Evolutionary conservation across 2,113 vertebrate genomes (phyloP), one percentile per base, ranked within the genome.

Genomic region (Poeciliopsis prolifica): DNA sequence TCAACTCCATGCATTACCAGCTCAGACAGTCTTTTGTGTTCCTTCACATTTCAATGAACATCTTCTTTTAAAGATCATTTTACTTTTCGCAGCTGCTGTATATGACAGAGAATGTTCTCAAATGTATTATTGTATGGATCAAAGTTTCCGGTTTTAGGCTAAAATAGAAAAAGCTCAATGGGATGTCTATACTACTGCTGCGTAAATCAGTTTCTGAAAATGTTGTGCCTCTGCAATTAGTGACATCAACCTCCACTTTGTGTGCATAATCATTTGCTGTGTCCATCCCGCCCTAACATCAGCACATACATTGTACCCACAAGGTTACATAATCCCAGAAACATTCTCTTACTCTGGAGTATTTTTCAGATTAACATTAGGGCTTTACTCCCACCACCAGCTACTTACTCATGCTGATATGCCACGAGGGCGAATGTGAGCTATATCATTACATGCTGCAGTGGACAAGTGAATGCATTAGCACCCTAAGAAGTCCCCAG

Each of bases 381-480:
- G 70, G 81, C 65, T 79, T 77, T 79, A 70, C 74, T 77, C 78
- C 77, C 72, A 74, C 69, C 33, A 74, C 28, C 71, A 79, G 61
- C 77, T 75, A 75, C 78, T 89, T 81, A 62, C 65, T 79, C 58
- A 69, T 58, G 65, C 66, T 51, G 69, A 77, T 40, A 40, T 68
- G 74, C 65, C 75, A 79, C 44, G 75, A 65, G 71, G 71, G 63
- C 75, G 76, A 84, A 73, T 79, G 54, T 77, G 79, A 83, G 82
- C 78, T 83, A 60, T 73, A 84, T 86, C 81, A 85, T 83, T 87
- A 82, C 79, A 88, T 78, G 81, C 79, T 83, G 81, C 83, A 86
- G 80, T 89, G 78, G 77, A 86, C 81, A 83, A 84, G 70, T 74
- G 80, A 83, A 88, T 88, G 78, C 51, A 84, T 89, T 88, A 85